Evolutionary conservation across 2,113 vertebrate genomes (phyloP), one percentile per base, ranked within the genome.

Genomic region (Copsychus sechellarum): DNA sequence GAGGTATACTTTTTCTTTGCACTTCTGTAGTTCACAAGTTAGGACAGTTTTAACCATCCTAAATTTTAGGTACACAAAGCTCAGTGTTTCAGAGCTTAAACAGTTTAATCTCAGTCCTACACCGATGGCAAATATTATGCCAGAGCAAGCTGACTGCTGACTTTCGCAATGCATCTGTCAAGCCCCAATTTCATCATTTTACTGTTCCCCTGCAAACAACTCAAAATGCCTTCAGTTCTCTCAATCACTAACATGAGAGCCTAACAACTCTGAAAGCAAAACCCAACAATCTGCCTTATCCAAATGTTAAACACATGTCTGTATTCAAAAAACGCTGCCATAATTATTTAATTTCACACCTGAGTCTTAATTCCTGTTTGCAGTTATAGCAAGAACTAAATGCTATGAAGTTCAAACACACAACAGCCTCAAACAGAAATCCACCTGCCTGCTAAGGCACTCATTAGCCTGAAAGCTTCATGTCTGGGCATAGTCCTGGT

Each of bases 381-480:
- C 70, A 95, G 48, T 66, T 89, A 38, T 2, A 82, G 26, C 33
- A 80, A 79, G 66, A 91, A 95, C 45, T 54, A 82, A 80, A 61
- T 42, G 19, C 70, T 80, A 42, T 8, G 13, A 91, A 91, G 78
- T 73, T 82, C 79, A 95, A 89, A 88, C 58, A 34, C 36, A 70
- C 58, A 81, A 43, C 14, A 91, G 84, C 78, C 71, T 93, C 85
- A 47, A 90, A 85, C 2, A 95, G 61, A 95, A 95, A 92, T 73
- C 58, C 60, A 88, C 53, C 87, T 92, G 92, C 80, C 36, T 40
- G 60, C 71, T 88, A 86, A 84, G 65, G 91, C 69, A 72, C 48
- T 89, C 84, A 81, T 92, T 83, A 92, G 50, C 17, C 66, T 58
- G 86, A 58, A 79, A 61, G 36, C 45, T 92, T 95, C 93, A 88